Evolutionary conservation across 1,140 invertebrate species (phyloP), one percentile per base, ranked within the genome.

Genomic region (Procambarus clarkii): DNA sequence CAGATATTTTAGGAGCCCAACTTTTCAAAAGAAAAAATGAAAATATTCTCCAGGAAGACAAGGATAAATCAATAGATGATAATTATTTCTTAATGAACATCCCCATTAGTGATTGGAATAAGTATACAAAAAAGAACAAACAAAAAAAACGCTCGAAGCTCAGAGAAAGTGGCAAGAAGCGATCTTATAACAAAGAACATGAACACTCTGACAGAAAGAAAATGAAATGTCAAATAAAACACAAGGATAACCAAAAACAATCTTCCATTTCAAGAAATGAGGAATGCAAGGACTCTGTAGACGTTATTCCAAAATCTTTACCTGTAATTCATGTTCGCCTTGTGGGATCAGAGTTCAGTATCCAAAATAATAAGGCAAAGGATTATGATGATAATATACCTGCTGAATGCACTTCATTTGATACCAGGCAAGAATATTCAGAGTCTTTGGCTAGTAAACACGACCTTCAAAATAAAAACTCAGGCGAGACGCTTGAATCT

Each of bases 311-410:
- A 24, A 24, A 74, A 74, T 74, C 69, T 74, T 34, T 34, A 74
- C 69, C 69, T 74, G 69, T 74, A 74, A 74, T 74, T 74, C 69
- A 74, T 34, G 69, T 74, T 74, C 69, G 24, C 11, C 69, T 74
- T 21, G 69, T 74, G 24, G 69, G 69, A 24, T 74, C 69, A 4
- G 21, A 74, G 15, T 34, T 21, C 69, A 74, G 1, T 74, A 21
- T 74, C 5, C 24, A 34, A 74, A 74, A 34, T 34, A n/a, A 34
- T 11, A 34, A 34, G 34, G 24, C 7, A 74, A 44, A 7, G 69
- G 69, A 34, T 1, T 21, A 74, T 34, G 7, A 34, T 34, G 8
- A 8, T 9, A 74, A n/a, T 24, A 74, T 34, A 74, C 69, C n/a
- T 21, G 69, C n/a, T 4, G 24, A 74, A 24, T 34, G 21, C 24